Conservation (phyloP, 2,113 vertebrate genomes). For the Pelecanus crispus region DNA sequence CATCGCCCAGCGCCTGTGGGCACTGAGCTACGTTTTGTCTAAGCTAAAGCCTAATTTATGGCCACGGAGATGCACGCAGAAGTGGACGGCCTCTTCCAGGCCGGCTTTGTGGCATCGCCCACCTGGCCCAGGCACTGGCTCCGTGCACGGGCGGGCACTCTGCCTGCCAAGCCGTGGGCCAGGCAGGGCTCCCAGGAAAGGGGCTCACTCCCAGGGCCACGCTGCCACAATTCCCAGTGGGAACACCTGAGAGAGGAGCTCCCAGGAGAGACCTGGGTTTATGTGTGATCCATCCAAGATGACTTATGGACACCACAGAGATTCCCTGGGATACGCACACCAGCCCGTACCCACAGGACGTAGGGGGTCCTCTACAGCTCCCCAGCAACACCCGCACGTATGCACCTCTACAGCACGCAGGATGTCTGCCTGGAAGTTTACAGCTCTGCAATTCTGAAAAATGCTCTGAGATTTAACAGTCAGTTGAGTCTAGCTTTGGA, state of each 20-base stretch:
- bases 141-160: fast-evolving
- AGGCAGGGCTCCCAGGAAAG: not conserved
- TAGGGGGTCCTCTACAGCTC: not conserved
- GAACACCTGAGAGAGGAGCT: not conserved
- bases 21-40: not conserved
- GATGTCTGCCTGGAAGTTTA: fast-evolving
- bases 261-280: not conserved
- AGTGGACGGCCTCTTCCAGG: not conserved
- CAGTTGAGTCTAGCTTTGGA: not conserved
- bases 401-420: fast-evolving
- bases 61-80: not conserved
- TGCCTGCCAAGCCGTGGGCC: too few species aligned
- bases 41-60: not conserved
- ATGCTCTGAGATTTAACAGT: not conserved
- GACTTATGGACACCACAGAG: fast-evolving
- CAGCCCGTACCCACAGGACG: not conserved
- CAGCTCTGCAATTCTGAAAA: not conserved
- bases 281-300: not conserved
- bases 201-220: not conserved
- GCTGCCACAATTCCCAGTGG: not conserved
- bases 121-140: not conserved
- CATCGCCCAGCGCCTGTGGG: not conserved
- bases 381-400: fast-evolving
- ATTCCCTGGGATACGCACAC: fast-evolving
- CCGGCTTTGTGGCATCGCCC: not conserved